These are phyloP conservation scores for Alloscopus bannaensis DNA, from an alignment of 2,888 invertebrate species.

Conservation along the genomic window DNA sequence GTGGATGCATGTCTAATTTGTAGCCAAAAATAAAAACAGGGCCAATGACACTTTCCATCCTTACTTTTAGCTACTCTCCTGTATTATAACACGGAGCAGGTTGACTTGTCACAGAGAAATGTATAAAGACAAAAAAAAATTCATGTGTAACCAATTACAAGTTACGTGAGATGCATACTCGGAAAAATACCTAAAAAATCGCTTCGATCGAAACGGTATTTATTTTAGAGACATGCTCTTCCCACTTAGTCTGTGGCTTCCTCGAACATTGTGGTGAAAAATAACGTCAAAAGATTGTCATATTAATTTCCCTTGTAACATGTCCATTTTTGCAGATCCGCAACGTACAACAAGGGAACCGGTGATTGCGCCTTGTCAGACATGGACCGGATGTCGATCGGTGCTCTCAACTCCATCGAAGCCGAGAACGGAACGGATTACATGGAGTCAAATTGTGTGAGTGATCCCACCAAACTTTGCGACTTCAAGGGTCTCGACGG, in stretches of 20 bases:
- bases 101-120: conserved; percentile 50
- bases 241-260: conserved; percentile 48
- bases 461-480: conserved; percentile 94
- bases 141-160: conserved; percentile 63
- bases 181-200: not conserved
- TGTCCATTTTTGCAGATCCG: conserved; percentile 81
- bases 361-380: conserved; percentile 91
- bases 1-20: conserved; percentile 60
- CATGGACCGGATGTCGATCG: conserved; percentile 93
- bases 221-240: too few species aligned
- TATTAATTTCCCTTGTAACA: conserved; percentile 19
- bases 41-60: conserved; percentile 67
- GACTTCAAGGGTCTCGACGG: conserved; percentile 88
- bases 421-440: conserved; percentile 83
- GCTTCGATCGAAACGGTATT: too few species aligned
- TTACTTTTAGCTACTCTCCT: not conserved
- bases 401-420: conserved; percentile 85
- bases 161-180: conserved; percentile 42
- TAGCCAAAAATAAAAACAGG: conserved; percentile 60
- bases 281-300: conserved; percentile 17
- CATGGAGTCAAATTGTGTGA: conserved; percentile 94
- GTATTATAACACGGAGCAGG: conserved; percentile 19
- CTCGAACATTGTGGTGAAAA: conserved; percentile 52
- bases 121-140: conserved; percentile 55
- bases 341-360: conserved; percentile 90